Evolutionary conservation across 2,888 invertebrate species (phyloP).

Genomic region (Latrodectus hesperus): DNA sequence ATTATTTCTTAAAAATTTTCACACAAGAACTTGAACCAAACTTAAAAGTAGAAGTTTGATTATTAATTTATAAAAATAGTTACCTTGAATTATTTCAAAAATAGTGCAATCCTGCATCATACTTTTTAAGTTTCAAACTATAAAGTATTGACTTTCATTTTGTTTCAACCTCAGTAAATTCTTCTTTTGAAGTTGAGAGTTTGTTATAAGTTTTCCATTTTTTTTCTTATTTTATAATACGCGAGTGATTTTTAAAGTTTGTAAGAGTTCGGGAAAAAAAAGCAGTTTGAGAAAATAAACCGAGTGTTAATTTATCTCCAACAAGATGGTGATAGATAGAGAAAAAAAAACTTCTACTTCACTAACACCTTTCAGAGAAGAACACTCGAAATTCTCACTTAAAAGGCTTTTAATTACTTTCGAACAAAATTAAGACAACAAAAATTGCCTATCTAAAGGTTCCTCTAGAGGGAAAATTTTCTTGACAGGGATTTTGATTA

Average conservation of each 20-base stretch:
- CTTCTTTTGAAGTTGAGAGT: no score
- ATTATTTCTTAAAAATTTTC: no score
- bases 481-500: constrained; percentile 65
- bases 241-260: neutral
- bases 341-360: constrained; percentile 38
- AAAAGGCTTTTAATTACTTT: constrained; percentile 62
- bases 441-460: constrained; percentile 44
- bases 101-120: no score
- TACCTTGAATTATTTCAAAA: no score
- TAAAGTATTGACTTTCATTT: no score
- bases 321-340: neutral
- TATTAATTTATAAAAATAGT: no score
- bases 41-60: no score
- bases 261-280: neutral
- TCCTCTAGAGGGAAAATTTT: constrained; percentile 48
- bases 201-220: neutral
- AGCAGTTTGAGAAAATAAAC: constrained; percentile 4
- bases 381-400: constrained; percentile 54
- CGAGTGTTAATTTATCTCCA: constrained; percentile 54
- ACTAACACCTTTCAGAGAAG: constrained; percentile 49
- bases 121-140: no score
- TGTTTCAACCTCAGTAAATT: no score
- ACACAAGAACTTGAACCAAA: no score
- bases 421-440: constrained; percentile 67
- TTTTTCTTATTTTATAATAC: neutral